Evolutionary conservation across 2,113 vertebrate species (phyloP).

Genomic region (Vicugna pacos): DNA sequence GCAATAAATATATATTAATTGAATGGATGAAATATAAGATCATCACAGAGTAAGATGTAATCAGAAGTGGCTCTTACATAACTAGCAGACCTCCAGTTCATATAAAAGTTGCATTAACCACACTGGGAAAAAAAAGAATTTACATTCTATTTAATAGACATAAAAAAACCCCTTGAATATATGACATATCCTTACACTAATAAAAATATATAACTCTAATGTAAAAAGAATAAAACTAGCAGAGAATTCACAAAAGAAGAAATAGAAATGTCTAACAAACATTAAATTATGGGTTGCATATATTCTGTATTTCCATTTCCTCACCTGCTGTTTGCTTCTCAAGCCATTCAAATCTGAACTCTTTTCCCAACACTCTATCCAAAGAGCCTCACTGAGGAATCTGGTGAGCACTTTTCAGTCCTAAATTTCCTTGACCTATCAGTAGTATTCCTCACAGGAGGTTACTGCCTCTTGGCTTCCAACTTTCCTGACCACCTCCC

Average conservation of each 20-base stretch:
- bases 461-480: not conserved
- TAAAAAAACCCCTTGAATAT: not conserved
- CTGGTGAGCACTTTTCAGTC: not conserved
- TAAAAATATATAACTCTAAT: not conserved
- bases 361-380: not conserved
- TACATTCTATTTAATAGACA: not conserved
- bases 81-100: not conserved
- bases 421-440: not conserved
- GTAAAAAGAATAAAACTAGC: not conserved
- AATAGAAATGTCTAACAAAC: not conserved
- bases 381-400: not conserved
- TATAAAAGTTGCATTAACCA: not conserved
- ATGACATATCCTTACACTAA: not conserved
- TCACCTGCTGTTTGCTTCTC: not conserved
- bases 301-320: not conserved
- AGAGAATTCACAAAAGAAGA: not conserved
- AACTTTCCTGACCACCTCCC: not conserved
- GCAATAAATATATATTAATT: not conserved
- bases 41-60: not conserved
- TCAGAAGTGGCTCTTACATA: not conserved
- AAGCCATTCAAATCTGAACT: not conserved
- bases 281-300: not conserved
- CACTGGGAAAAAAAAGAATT: not conserved
- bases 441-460: not conserved
- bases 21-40: not conserved